Evolutionary conservation across 2,113 vertebrate species (phyloP).

Genomic region (Trachemys scripta): DNA sequence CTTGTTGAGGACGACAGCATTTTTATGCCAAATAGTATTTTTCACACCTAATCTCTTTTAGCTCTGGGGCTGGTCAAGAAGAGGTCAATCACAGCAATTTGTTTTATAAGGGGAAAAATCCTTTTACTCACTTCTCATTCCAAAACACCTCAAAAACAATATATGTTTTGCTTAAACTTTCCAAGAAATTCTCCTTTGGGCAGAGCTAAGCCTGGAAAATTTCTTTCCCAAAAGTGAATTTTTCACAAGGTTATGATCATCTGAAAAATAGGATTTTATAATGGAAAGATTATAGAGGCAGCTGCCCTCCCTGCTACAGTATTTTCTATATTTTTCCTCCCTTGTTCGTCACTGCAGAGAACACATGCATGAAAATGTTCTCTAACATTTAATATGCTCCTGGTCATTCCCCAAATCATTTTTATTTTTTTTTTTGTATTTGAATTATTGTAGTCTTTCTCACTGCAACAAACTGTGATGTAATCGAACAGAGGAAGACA

Average conservation of each 20-base stretch:
- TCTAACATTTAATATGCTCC: neutral
- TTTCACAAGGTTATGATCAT: neutral
- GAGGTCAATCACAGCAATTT: neutral
- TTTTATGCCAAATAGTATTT: conserved; percentile 56
- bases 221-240: neutral
- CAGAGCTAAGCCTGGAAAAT: neutral
- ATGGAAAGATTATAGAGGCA: neutral
- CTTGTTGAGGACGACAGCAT: neutral
- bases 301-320: neutral
- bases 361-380: neutral
- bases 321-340: neutral
- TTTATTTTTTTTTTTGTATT: neutral
- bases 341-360: neutral
- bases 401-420: neutral
- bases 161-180: rapidly evolving
- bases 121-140: neutral
- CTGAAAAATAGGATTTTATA: neutral
- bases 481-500: neutral
- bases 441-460: neutral
- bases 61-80: neutral
- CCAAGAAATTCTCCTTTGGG: neutral
- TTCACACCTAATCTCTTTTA: neutral
- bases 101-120: neutral
- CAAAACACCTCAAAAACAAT: neutral
- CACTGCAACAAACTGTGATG: neutral